Conservation (phyloP, 2,888 invertebrate species). For the Ophioninae sp. region DNA sequence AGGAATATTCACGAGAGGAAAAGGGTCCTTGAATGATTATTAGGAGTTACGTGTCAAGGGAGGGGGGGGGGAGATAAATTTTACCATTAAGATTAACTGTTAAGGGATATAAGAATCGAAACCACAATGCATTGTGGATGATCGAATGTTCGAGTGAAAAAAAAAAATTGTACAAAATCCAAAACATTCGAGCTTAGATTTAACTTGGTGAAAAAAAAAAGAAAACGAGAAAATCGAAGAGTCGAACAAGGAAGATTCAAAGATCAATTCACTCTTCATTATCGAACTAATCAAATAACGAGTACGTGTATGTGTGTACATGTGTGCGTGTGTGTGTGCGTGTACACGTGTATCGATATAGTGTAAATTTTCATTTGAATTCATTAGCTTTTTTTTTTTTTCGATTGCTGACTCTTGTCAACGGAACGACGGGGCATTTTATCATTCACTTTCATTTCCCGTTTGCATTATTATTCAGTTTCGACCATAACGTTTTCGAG, state of each 20-base stretch:
- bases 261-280: slow-evolving; percentile 46
- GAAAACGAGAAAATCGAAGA: slow-evolving; percentile 20
- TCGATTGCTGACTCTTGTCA: slow-evolving; percentile 33
- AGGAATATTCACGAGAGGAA: slow-evolving; percentile 40
- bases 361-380: slow-evolving; percentile 46
- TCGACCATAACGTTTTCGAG: slow-evolving; percentile 1
- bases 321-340: slow-evolving; percentile 23
- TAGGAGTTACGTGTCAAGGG: slow-evolving; percentile 36
- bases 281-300: slow-evolving; percentile 52
- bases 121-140: slow-evolving; percentile 52
- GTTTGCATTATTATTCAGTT: slow-evolving; percentile 2
- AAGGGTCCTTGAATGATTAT: slow-evolving; percentile 37
- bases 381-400: slow-evolving; percentile 31
- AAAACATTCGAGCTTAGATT: slow-evolving; percentile 48
- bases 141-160: slow-evolving; percentile 38
- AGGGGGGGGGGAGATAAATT: slow-evolving; percentile 22
- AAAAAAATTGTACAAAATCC: slow-evolving; percentile 58
- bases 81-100: slow-evolving; percentile 46
- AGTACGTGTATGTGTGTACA: not conserved
- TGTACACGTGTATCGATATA: slow-evolving; percentile 12
- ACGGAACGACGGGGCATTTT: slow-evolving; percentile 15
- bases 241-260: slow-evolving; percentile 32
- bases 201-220: slow-evolving; percentile 30
- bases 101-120: slow-evolving; percentile 48
- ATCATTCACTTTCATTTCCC: slow-evolving; percentile 7